phyloP scores from a whole-genome alignment of 2,113 vertebrate species.

The Notothenia rossii region DNA sequence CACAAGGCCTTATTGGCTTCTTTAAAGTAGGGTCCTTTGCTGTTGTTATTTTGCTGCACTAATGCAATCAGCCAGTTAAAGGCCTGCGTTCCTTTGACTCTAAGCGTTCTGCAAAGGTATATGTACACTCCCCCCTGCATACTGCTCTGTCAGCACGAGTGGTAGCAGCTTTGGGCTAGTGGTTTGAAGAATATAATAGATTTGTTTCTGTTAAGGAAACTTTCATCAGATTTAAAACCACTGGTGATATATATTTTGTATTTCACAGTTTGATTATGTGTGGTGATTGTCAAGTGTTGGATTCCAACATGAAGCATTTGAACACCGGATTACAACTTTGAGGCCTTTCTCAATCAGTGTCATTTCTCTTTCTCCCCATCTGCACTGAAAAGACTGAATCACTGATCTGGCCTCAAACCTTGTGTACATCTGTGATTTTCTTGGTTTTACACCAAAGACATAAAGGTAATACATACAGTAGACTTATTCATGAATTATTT shows the following conservation, averaged over 20 bases:
- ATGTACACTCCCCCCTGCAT: no score
- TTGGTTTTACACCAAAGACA: constrained; percentile 12
- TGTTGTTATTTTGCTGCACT: not conserved
- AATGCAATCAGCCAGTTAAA: not conserved
- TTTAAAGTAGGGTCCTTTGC: constrained; percentile 8
- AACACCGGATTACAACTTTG: not conserved
- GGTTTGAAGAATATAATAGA: not conserved
- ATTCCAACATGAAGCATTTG: not conserved
- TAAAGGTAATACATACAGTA: not conserved
- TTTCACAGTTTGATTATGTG: no score
- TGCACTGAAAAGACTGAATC: no score
- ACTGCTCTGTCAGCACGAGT: not conserved
- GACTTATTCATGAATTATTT: constrained; percentile 25
- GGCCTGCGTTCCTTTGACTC: not conserved
- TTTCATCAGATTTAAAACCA: not conserved
- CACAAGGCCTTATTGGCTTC: not conserved
- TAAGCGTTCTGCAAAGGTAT: no score
- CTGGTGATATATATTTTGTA: not conserved
- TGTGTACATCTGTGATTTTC: constrained; percentile 1
- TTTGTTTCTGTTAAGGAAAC: no score
- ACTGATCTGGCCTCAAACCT: not conserved
- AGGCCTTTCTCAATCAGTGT: no score
- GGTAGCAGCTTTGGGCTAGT: not conserved
- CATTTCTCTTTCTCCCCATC: no score
- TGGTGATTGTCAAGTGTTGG: not conserved